phyloP scores from a whole-genome alignment of 2,113 vertebrate species.

The Rhabdornis inornatus region DNA sequence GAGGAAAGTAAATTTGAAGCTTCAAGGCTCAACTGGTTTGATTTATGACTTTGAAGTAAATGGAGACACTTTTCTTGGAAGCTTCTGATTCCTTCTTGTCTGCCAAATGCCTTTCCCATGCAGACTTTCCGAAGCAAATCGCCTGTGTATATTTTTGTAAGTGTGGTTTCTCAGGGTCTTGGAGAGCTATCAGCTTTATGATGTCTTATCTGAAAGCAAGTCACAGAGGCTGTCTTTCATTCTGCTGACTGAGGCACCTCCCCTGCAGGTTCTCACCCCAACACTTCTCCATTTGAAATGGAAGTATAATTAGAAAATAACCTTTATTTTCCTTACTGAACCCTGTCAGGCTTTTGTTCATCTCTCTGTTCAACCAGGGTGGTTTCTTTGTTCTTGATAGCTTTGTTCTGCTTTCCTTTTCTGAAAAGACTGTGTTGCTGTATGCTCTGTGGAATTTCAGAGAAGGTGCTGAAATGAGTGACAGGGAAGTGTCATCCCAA shows the following conservation, averaged over 20 bases:
- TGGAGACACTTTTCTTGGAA: slow-evolving; percentile 8
- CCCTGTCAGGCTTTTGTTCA: background rate
- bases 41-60: slow-evolving; percentile 34
- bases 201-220: slow-evolving; percentile 46
- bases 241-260: slow-evolving; percentile 27
- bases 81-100: background rate
- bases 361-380: background rate
- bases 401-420: background rate
- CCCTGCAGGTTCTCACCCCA: slow-evolving; percentile 25
- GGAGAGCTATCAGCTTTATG: slow-evolving; percentile 50
- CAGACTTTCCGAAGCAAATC: background rate
- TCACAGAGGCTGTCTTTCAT: slow-evolving; percentile 30
- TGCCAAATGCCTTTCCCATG: slow-evolving; percentile 34
- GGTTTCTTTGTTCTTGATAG: background rate
- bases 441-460: background rate
- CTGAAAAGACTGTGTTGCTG: background rate
- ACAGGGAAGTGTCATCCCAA: background rate
- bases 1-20: slow-evolving; percentile 42
- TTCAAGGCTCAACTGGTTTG: background rate
- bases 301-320: background rate
- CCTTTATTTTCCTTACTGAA: background rate
- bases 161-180: slow-evolving; percentile 55
- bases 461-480: background rate
- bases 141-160: slow-evolving; percentile 49
- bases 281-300: background rate